These are phyloP conservation scores for Hymenopus coronatus DNA, from an alignment of 2,888 invertebrate genomes.

Conservation along the genomic window DNA sequence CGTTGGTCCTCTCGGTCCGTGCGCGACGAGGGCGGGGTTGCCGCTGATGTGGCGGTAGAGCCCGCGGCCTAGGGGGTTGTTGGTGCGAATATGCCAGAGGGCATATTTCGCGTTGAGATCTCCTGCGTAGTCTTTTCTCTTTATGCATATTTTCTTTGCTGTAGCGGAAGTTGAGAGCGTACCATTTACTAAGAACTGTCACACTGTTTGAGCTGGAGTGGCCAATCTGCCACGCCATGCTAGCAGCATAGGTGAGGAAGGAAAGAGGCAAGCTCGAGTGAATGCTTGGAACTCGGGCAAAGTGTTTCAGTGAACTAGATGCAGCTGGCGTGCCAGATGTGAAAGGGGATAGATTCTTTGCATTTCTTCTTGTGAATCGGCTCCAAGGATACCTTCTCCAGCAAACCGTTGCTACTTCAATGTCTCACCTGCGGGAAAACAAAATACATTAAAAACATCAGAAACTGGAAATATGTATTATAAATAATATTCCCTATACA, in stretches of 20 bases:
- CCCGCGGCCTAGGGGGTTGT: too few species aligned
- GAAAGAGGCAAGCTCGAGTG: conserved; percentile 15
- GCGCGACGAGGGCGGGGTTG: too few species aligned
- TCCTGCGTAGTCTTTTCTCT: too few species aligned
- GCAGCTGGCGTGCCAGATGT: not conserved
- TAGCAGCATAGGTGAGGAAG: not conserved
- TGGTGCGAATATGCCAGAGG: too few species aligned
- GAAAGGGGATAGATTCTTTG: not conserved
- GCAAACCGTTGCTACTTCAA: too few species aligned
- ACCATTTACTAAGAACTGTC: not conserved
- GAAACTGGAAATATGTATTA: too few species aligned
- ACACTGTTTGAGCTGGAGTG: not conserved
- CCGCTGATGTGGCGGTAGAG: too few species aligned
- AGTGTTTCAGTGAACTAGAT: not conserved
- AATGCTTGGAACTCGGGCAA: conserved; percentile 9
- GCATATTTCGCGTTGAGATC: too few species aligned
- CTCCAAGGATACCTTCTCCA: not conserved
- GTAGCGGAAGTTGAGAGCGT: not conserved
- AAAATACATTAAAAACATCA: too few species aligned
- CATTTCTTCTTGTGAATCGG: not conserved
- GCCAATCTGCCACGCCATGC: not conserved
- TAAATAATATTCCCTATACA: too few species aligned
- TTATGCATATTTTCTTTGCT: too few species aligned
- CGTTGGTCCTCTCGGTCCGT: too few species aligned
- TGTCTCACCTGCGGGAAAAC: not conserved